Percentiles rank a stretch among this genome's conserved stretches.
These are phyloP conservation scores for Drosophila borealis DNA, from an alignment of 2,888 invertebrate genomes.

Conservation along the genomic window DNA sequence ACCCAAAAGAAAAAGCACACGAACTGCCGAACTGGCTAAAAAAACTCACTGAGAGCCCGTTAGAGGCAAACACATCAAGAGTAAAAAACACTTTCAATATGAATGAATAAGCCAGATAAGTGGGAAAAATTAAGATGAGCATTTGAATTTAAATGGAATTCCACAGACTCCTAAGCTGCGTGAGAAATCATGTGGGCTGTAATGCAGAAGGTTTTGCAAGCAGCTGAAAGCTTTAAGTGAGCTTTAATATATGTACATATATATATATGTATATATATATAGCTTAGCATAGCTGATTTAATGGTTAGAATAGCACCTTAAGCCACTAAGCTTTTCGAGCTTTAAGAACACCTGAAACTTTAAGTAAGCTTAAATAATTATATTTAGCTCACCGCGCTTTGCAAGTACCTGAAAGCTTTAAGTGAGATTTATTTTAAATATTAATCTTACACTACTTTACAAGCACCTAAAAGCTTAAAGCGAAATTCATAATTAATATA, in stretches of 20 bases:
- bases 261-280: no score
- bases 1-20: constrained; percentile 4
- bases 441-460: not conserved
- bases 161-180: no score
- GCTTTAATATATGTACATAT: no score
- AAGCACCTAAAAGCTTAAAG: not conserved
- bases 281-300: not conserved
- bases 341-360: not conserved
- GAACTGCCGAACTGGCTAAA: constrained; percentile 18
- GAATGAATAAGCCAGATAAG: constrained; percentile 14
- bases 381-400: not conserved
- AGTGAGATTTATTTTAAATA: no score
- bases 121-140: not conserved
- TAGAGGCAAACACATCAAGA: constrained; percentile 6
- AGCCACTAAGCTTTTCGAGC: no score
- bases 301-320: no score
- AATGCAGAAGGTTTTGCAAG: not conserved
- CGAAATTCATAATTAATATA: not conserved
- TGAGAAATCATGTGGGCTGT: not conserved
- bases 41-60: constrained; percentile 10
- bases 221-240: not conserved
- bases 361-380: no score
- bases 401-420: not conserved
- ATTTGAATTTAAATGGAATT: not conserved
- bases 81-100: constrained; percentile 12